These are phyloP conservation scores for Pheucticus melanocephalus DNA, from an alignment of 2,113 vertebrate genomes.

Conservation along the genomic window DNA sequence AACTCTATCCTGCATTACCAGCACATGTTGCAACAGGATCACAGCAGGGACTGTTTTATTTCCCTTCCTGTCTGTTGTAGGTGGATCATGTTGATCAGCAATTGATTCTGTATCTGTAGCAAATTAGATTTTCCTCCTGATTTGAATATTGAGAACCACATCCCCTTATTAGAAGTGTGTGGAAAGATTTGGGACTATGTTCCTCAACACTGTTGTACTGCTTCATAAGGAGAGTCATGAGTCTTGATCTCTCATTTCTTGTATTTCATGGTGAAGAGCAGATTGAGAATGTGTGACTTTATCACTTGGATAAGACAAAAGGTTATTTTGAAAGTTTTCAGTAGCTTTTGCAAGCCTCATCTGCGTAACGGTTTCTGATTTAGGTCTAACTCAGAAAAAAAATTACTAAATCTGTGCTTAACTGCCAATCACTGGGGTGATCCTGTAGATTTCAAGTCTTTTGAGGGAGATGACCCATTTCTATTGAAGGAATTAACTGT, in stretches of 20 bases:
- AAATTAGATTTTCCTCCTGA: neutral
- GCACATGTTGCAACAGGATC: neutral
- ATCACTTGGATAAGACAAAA: neutral
- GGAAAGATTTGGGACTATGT: neutral
- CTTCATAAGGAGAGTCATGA: neutral
- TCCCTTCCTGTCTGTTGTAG: neutral
- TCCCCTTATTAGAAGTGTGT: neutral
- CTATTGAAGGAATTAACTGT: neutral
- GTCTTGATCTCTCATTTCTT: neutral
- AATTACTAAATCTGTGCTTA: neutral
- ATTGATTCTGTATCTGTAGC: neutral
- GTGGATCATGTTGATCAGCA: neutral
- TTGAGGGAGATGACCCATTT: neutral
- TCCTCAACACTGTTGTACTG: neutral
- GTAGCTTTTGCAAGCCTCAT: neutral
- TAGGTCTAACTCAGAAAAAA: neutral
- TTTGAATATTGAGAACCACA: neutral
- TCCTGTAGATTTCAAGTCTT: neutral
- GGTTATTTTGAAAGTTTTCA: neutral
- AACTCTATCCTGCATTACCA: neutral
- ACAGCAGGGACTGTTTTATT: neutral
- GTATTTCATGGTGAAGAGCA: neutral
- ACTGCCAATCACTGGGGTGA: neutral
- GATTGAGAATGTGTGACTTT: neutral
- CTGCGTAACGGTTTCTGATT: neutral